phyloP scores from a whole-genome alignment of 2,888 invertebrate genomes.

The Mythimna loreyi region DNA sequence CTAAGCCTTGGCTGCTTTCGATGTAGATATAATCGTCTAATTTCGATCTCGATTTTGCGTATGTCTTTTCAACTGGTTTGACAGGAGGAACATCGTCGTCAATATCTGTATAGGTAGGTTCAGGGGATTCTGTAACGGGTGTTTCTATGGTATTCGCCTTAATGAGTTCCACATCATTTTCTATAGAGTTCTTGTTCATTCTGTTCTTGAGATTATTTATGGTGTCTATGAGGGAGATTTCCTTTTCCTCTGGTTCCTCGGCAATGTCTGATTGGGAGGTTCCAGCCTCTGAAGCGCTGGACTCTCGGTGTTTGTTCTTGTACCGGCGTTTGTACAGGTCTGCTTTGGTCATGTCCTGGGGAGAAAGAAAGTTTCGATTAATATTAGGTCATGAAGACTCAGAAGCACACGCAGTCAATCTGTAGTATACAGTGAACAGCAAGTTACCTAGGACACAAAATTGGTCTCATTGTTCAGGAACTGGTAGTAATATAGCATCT shows the following conservation, averaged over 20 bases:
- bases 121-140: constrained; percentile 72
- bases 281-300: constrained; percentile 75
- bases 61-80: constrained; percentile 86
- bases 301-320: constrained; percentile 82
- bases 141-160: constrained; percentile 83
- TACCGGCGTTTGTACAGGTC: constrained; percentile 86
- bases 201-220: constrained; percentile 80
- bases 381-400: too few relatives aligned
- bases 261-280: constrained; percentile 68
- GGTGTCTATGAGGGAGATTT: constrained; percentile 76
- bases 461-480: not conserved
- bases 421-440: too few relatives aligned
- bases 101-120: constrained; percentile 74
- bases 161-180: constrained; percentile 85
- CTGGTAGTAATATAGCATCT: too few relatives aligned
- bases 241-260: constrained; percentile 69
- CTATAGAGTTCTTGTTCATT: constrained; percentile 84
- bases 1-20: constrained; percentile 82
- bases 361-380: constrained; percentile 4
- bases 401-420: too few relatives aligned
- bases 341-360: constrained; percentile 88
- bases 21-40: constrained; percentile 86
- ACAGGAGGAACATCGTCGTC: constrained; percentile 81
- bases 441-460: too few relatives aligned
- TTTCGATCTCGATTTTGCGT: constrained; percentile 83